Percentiles rank a stretch among this genome's conserved stretches.
phyloP scores from a whole-genome alignment of 1,140 invertebrate genomes.

The Bombus consobrinus region DNA sequence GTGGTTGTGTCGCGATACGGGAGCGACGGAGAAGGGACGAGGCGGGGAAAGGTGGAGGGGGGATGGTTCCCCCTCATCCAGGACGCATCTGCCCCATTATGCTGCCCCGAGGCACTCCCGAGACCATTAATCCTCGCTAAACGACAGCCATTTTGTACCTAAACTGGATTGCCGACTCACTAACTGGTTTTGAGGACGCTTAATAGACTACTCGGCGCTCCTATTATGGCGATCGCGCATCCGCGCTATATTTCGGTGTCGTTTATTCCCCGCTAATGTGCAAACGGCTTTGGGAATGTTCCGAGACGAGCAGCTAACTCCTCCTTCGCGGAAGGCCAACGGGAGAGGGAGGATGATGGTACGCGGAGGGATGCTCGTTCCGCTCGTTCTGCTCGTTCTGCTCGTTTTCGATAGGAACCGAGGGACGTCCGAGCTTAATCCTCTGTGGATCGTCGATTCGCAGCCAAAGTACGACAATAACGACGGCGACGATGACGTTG shows the following conservation, averaged over 20 bases:
- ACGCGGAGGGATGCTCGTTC: too few species aligned
- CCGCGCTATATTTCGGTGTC: conserved; percentile 70
- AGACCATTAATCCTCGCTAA: conserved; percentile 83
- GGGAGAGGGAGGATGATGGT: too few species aligned
- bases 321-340: neutral
- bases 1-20: conserved; percentile 51
- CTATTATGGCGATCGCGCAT: conserved; percentile 77
- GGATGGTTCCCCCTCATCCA: conserved; percentile 63
- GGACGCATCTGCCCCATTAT: conserved; percentile 83
- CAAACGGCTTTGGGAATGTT: conserved; percentile 57
- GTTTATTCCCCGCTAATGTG: conserved; percentile 71
- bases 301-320: conserved; percentile 1
- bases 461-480: neutral
- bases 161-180: conserved; percentile 83
- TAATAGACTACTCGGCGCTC: conserved; percentile 81
- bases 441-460: neutral
- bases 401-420: neutral
- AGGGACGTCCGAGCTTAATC: too few species aligned
- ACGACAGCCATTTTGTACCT: conserved; percentile 84
- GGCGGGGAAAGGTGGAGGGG: conserved; percentile 32
- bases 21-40: conserved; percentile 41
- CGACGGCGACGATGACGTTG: neutral
- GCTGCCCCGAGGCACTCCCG: conserved; percentile 77
- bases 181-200: conserved; percentile 82
- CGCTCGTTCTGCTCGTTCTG: neutral